Percentiles rank a stretch among this genome's conserved stretches.
Evolutionary conservation across 2,888 invertebrate species (phyloP).

Genomic region (Eupithecia subfuscata): DNA sequence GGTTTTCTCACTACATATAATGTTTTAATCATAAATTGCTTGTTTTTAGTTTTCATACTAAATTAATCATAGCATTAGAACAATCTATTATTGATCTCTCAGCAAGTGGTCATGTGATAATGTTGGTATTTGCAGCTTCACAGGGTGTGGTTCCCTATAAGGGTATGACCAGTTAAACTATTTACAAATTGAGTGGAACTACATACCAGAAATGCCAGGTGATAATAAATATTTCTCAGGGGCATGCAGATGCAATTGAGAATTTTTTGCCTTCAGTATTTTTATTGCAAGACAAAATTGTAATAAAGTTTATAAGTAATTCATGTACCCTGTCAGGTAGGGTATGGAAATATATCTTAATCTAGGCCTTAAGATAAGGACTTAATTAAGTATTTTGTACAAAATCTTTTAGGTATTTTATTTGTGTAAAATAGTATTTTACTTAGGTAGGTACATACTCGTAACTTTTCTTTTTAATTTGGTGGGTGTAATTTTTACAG

Average conservation of each 20-base stretch:
- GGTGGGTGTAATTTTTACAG: too few relatives aligned
- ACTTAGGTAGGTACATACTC: too few relatives aligned
- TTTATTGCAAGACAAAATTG: too few relatives aligned
- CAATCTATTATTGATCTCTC: not conserved
- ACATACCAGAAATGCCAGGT: conserved; percentile 11
- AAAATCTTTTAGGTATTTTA: too few relatives aligned
- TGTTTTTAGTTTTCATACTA: not conserved
- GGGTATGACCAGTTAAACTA: conserved; percentile 25
- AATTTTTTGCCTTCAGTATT: not conserved
- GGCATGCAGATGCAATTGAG: not conserved
- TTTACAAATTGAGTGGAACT: conserved; percentile 15
- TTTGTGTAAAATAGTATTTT: too few relatives aligned
- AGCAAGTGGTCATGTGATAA: conserved; percentile 12
- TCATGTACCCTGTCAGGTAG: too few relatives aligned
- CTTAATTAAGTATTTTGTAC: too few relatives aligned
- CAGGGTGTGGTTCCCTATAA: conserved; percentile 32
- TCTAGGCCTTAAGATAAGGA: too few relatives aligned
- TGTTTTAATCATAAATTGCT: not conserved
- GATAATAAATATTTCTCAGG: not conserved
- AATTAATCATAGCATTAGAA: not conserved
- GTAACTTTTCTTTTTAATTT: too few relatives aligned
- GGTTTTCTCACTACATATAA: not conserved
- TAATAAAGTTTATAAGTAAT: too few relatives aligned
- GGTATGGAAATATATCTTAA: too few relatives aligned
- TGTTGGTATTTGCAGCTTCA: conserved; percentile 35